phyloP scores from a whole-genome alignment of 2,797 vertebrate genomes.

The Parauchenoglanis ngamensis region DNA sequence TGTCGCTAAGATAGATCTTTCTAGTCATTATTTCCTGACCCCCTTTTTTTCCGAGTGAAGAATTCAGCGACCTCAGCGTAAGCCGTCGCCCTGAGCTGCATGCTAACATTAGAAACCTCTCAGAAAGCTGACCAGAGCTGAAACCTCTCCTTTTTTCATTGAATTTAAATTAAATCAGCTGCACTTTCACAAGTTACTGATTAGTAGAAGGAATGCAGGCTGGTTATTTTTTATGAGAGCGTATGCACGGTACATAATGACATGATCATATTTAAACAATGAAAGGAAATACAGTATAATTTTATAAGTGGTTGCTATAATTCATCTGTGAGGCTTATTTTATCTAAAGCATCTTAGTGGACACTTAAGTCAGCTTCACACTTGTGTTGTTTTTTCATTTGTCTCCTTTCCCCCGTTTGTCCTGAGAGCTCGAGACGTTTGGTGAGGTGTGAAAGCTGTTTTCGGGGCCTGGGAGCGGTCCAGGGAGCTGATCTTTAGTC shows the following conservation, averaged over 20 bases:
- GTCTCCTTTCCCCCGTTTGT: neutral
- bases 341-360: neutral
- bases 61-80: constrained; percentile 60
- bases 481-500: neutral
- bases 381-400: neutral
- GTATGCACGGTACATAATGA: neutral
- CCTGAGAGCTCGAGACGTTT: neutral
- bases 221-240: neutral
- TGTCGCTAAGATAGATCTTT: constrained; percentile 61
- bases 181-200: constrained; percentile 1
- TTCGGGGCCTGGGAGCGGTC: neutral
- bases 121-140: constrained; percentile 40
- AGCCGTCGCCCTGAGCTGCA: constrained; percentile 60
- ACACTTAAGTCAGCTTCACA: neutral
- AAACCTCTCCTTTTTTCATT: constrained; percentile 17
- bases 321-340: neutral
- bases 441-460: neutral
- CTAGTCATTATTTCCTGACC: constrained; percentile 65
- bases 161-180: constrained; percentile 34
- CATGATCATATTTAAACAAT: neutral
- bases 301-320: neutral
- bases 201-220: neutral
- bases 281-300: neutral
- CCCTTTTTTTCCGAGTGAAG: constrained; percentile 63
- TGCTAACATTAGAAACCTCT: constrained; percentile 62